phyloP scores from a whole-genome alignment of 1,140 invertebrate genomes.

The Ips nitidus region DNA sequence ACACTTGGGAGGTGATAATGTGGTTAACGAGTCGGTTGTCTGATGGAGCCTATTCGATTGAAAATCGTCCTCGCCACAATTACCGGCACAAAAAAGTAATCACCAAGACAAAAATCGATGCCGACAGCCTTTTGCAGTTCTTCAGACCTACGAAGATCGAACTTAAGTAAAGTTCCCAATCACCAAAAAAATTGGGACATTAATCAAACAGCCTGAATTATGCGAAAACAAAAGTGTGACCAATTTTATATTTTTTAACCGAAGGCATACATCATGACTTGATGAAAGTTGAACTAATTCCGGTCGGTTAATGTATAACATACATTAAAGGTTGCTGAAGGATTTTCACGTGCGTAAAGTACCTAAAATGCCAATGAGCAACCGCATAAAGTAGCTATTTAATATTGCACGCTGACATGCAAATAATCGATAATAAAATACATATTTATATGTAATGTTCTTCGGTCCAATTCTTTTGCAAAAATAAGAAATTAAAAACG shows the following conservation, averaged over 20 bases:
- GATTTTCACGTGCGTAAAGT: neutral
- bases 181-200: no score
- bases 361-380: neutral
- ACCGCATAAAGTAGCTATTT: conserved; percentile 34
- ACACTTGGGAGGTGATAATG: conserved; percentile 28
- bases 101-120: conserved; percentile 3
- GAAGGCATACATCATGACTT: neutral
- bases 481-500: neutral
- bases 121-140: neutral
- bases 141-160: no score
- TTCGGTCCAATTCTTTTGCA: neutral
- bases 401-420: conserved; percentile 38
- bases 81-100: conserved; percentile 27
- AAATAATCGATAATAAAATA: conserved; percentile 35
- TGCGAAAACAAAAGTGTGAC: no score
- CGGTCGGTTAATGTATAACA: conserved; percentile 8
- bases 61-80: conserved; percentile 25
- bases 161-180: no score
- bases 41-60: conserved; percentile 11
- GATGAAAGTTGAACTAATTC: conserved; percentile 10
- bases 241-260: no score
- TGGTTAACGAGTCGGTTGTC: conserved; percentile 21
- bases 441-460: conserved; percentile 28
- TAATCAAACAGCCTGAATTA: no score
- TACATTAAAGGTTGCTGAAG: neutral